A percentile compares a stretch with the other conserved stretches of the same genome.
Evolutionary conservation across 30 jellyfish, hydroid and myxozoan genomes (phyloP).

Genomic region (Aurelia aurita complex sp. Pacific): DNA sequence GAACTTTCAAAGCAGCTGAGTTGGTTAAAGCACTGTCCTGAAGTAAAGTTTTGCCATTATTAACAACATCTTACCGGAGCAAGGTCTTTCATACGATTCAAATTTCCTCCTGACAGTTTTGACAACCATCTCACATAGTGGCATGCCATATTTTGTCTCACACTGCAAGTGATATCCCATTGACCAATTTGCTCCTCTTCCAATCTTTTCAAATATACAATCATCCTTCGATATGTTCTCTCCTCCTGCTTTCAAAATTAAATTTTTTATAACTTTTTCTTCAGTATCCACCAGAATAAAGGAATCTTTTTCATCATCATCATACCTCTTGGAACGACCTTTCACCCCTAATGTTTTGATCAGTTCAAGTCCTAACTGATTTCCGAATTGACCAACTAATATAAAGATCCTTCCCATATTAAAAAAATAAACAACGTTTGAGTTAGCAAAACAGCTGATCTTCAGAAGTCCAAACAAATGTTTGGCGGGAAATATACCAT

Average conservation of each 20-base stretch:
- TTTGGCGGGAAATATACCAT: no score
- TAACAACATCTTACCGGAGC: neutral
- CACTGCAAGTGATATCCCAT: constrained; percentile 56
- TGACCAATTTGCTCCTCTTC: constrained; percentile 70
- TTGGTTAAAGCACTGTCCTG: no score
- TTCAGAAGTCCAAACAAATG: no score
- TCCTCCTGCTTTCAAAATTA: neutral
- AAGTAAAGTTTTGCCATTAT: no score
- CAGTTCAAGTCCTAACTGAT: constrained; percentile 43
- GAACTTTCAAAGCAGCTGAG: no score
- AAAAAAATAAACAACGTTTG: neutral
- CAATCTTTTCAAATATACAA: constrained; percentile 34
- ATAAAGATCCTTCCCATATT: constrained; percentile 19
- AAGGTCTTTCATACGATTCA: neutral
- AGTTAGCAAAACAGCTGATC: neutral
- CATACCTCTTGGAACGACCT: no score
- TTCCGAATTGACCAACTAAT: constrained; percentile 69
- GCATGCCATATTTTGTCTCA: constrained; percentile 6
- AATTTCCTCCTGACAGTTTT: constrained; percentile 10
- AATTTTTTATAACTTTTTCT: constrained; percentile 14
- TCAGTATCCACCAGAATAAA: constrained; percentile 58
- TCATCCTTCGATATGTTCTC: neutral
- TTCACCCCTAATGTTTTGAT: neutral
- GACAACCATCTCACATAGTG: constrained; percentile 19
- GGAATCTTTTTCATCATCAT: neutral